Conservation (phyloP, 1,140 invertebrate species). For the Bombus confusus region DNA sequence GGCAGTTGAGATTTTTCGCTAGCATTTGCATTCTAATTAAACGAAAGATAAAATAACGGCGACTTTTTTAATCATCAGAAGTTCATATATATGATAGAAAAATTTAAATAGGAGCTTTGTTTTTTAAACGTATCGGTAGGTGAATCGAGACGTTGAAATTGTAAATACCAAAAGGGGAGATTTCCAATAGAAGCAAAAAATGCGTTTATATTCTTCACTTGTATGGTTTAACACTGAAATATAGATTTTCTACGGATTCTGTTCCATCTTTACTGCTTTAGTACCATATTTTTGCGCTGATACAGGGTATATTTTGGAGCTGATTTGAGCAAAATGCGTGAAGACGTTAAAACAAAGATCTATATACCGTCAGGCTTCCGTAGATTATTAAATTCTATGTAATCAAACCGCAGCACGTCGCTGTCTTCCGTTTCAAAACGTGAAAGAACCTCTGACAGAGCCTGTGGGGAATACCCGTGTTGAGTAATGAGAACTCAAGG, state of each 20-base stretch:
- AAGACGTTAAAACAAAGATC: background rate
- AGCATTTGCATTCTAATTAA: constrained; percentile 44
- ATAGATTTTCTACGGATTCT: background rate
- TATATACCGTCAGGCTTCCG: background rate
- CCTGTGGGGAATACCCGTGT: constrained; percentile 32
- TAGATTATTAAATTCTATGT: constrained; percentile 45
- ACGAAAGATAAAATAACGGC: background rate
- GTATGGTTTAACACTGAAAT: background rate
- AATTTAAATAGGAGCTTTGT: background rate
- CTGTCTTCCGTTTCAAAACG: constrained; percentile 24
- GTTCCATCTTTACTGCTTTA: background rate
- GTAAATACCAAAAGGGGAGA: background rate
- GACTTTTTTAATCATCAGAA: background rate
- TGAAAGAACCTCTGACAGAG: constrained; percentile 48
- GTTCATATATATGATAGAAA: too few relatives aligned
- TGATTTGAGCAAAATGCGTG: background rate
- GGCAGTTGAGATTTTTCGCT: constrained; percentile 26
- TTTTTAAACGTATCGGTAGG: background rate
- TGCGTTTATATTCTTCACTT: background rate
- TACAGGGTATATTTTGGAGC: too few relatives aligned
- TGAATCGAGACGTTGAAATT: background rate
- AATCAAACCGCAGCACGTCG: constrained; percentile 41
- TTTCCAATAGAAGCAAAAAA: background rate
- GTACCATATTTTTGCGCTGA: too few relatives aligned
- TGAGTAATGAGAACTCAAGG: constrained; percentile 61